phyloP scores from a whole-genome alignment of 2,797 vertebrate species.

The Acanthurus tractus region DNA sequence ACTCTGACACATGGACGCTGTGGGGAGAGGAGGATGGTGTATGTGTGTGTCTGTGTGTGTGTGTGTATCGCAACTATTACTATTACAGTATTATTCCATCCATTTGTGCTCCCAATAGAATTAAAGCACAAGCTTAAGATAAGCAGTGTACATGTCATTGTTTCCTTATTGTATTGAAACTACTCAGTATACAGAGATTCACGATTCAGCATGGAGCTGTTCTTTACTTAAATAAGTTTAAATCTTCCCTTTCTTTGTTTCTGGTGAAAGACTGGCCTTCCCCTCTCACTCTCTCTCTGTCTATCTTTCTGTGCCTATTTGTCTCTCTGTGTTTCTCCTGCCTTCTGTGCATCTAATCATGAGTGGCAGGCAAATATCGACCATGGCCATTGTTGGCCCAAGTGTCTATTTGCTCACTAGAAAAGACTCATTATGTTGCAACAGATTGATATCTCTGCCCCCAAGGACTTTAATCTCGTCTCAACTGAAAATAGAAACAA shows the following conservation, averaged over 20 bases:
- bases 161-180: slow-evolving; percentile 16
- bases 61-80: slow-evolving; percentile 31
- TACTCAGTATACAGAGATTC: not conserved
- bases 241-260: slow-evolving; percentile 5
- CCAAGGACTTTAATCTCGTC: slow-evolving; percentile 66
- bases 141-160: slow-evolving; percentile 15
- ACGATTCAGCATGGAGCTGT: not conserved
- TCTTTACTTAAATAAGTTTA: not conserved
- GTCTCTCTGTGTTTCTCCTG: slow-evolving; percentile 1
- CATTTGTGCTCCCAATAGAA: slow-evolving; percentile 41
- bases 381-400: slow-evolving; percentile 62
- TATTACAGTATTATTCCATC: slow-evolving; percentile 56
- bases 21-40: slow-evolving; percentile 50
- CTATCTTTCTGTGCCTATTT: not conserved
- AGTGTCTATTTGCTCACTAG: slow-evolving; percentile 64
- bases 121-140: slow-evolving; percentile 38
- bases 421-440: slow-evolving; percentile 75
- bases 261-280: not conserved
- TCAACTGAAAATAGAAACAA: slow-evolving; percentile 73
- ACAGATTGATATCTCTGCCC: slow-evolving; percentile 68
- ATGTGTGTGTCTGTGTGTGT: slow-evolving; percentile 46
- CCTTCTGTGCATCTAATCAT: slow-evolving; percentile 50
- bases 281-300: too few relatives aligned
- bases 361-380: slow-evolving; percentile 63
- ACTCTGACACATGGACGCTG: slow-evolving; percentile 76